These are phyloP conservation scores for Anarrhichthys ocellatus DNA, from an alignment of 2,113 vertebrate genomes.

Conservation along the genomic window DNA sequence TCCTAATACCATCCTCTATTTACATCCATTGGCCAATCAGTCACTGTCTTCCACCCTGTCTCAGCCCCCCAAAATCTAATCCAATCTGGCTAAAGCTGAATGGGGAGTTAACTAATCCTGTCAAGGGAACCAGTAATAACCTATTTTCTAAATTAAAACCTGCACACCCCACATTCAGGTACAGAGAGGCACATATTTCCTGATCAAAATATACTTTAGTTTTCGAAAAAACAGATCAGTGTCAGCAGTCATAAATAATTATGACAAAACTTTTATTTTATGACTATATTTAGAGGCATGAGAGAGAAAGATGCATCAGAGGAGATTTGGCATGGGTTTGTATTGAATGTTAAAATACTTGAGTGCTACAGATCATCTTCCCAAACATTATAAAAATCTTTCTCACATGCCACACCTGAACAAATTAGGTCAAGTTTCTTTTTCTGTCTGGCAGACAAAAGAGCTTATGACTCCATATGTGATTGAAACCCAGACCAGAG, in stretches of 20 bases:
- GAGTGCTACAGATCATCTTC: neutral
- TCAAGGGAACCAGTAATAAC: conserved; percentile 71
- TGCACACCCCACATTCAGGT: conserved; percentile 17
- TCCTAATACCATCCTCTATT: conserved; percentile 74
- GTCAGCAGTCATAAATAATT: neutral
- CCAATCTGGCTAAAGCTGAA: conserved; percentile 80
- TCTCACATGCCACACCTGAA: neutral
- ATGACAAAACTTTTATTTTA: neutral
- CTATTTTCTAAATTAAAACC: conserved; percentile 72
- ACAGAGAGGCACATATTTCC: neutral
- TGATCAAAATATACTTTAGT: neutral
- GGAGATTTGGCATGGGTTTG: neutral
- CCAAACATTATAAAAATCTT: neutral
- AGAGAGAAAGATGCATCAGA: neutral
- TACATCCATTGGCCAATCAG: conserved; percentile 75
- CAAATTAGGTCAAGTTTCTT: neutral
- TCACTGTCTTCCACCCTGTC: conserved; percentile 35
- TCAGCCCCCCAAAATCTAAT: conserved; percentile 76
- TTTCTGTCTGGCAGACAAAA: neutral
- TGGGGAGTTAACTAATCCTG: conserved; percentile 79
- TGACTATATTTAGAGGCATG: neutral
- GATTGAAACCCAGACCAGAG: neutral
- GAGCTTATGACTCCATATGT: neutral
- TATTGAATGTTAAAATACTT: neutral
- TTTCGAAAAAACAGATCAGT: neutral